Evolutionary conservation across 1,140 invertebrate genomes (phyloP).

Genomic region (Cydia splendana): DNA sequence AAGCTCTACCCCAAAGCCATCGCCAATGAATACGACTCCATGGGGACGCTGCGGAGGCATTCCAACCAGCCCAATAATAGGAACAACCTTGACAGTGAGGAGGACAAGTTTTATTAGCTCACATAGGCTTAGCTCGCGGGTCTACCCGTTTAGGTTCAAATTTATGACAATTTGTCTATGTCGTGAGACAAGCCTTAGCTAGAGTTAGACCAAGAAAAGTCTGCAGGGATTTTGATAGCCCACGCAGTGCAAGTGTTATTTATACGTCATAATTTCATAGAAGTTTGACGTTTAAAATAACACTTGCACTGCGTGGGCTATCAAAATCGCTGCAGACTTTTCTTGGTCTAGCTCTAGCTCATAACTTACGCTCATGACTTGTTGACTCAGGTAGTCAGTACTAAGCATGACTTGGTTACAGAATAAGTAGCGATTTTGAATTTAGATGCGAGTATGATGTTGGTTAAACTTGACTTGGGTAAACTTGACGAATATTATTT

Average conservation of each 20-base stretch:
- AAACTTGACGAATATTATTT: not conserved
- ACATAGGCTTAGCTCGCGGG: constrained; percentile 10
- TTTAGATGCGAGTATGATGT: not conserved
- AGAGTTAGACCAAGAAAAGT: too few relatives aligned
- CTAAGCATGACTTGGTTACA: not conserved
- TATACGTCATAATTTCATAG: too few relatives aligned
- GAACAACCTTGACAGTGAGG: constrained; percentile 73
- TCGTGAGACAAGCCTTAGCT: not conserved
- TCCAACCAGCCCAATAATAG: constrained; percentile 79
- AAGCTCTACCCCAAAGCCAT: constrained; percentile 84
- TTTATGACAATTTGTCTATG: not conserved
- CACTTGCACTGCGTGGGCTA: too few relatives aligned
- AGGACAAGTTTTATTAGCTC: constrained; percentile 77
- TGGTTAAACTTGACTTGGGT: not conserved
- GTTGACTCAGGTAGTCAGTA: not conserved
- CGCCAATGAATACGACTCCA: constrained; percentile 87
- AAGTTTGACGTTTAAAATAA: too few relatives aligned
- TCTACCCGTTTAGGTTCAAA: not conserved
- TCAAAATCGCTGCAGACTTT: too few relatives aligned
- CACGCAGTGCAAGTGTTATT: too few relatives aligned
- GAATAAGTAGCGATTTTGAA: not conserved
- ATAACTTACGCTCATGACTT: not conserved
- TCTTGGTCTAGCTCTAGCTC: too few relatives aligned
- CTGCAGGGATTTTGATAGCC: too few relatives aligned
- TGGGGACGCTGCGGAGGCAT: constrained; percentile 87